A percentile compares a stretch with the other conserved stretches of the same genome.
These are phyloP conservation scores for Dinocampus coccinellae DNA, from an alignment of 2,888 invertebrate species.

Conservation along the genomic window DNA sequence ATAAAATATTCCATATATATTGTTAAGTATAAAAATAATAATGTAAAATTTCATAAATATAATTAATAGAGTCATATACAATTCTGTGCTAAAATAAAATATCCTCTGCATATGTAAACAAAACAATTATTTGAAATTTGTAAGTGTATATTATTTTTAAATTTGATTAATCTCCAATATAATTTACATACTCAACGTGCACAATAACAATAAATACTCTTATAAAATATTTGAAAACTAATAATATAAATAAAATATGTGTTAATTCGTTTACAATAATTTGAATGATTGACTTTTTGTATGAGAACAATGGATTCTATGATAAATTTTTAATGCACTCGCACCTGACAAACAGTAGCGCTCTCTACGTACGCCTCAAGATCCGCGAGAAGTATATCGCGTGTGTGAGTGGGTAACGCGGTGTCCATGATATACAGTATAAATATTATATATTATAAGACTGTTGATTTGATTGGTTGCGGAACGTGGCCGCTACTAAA, in stretches of 20 bases:
- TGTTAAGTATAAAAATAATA: not conserved
- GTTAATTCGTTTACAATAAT: no score
- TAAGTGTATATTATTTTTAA: not conserved
- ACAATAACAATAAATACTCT: no score
- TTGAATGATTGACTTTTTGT: no score
- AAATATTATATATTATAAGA: conserved; percentile 18
- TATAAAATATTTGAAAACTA: no score
- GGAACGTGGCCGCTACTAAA: conserved; percentile 32
- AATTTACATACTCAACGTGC: no score
- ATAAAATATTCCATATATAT: not conserved
- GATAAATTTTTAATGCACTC: no score
- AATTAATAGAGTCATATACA: not conserved
- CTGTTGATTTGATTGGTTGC: conserved; percentile 40
- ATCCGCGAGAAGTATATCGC: not conserved
- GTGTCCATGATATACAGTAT: not conserved
- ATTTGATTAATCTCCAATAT: no score
- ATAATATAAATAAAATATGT: no score
- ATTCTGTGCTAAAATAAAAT: not conserved
- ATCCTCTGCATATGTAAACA: not conserved
- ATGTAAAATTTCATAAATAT: not conserved
- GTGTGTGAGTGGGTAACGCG: not conserved
- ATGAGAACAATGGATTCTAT: no score
- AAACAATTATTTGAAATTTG: not conserved
- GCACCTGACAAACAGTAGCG: no score
- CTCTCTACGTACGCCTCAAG: not conserved